Evolutionary conservation across 2,797 vertebrate species (phyloP), one percentile per base, ranked within the genome.

Genomic region (Paratrypauchen microcephalus): DNA sequence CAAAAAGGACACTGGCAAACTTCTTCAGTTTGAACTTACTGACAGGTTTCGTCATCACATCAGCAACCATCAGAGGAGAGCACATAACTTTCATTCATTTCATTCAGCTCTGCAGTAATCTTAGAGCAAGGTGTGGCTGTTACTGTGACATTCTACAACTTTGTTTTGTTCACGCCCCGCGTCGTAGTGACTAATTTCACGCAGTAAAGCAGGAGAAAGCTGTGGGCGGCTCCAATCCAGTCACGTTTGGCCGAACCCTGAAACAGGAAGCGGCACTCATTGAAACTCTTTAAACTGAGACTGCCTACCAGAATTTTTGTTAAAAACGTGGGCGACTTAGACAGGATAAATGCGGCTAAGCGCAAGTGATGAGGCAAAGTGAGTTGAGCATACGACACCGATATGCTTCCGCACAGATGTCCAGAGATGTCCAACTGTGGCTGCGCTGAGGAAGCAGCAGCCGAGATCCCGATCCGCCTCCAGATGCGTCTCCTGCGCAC

Each of bases 401-500:
- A 24, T n/a, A 64, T 64, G 61, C 41, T 47, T n/a, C 6, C 21
- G 4, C 39, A 18, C 5, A 26, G 13, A 64, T 47, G 39, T 16
- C 19, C 59, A 15, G 32, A 36, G 8, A 36, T 36, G 32, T 36
- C 1, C 8, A 4, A 26, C 61, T 16, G 23, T 26, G 39, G 2
- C 61, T 26, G 21, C 61, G 41, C 21, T 1, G 21, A 64, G 9
- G 36, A 45, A 1, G 19, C 28, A 18, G 26, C 1, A 6, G 12
- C 5, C 8, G 19, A 6, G 2, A 3, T 26, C 21, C 21, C 39
- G 13, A 12, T 21, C 2, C 61, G 21, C 23, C 5, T 64, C 21
- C 61, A 64, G 61, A 24, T 24, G 61, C 61, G 61, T 5, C 13
- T 64, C 13, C 15, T 47, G 41, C 41, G 61, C 61, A 47, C 39